A percentile compares a stretch with the other conserved stretches of the same genome.
Evolutionary conservation across 2,888 invertebrate genomes (phyloP).

Genomic region (Mesopsocus fuscifrons): DNA sequence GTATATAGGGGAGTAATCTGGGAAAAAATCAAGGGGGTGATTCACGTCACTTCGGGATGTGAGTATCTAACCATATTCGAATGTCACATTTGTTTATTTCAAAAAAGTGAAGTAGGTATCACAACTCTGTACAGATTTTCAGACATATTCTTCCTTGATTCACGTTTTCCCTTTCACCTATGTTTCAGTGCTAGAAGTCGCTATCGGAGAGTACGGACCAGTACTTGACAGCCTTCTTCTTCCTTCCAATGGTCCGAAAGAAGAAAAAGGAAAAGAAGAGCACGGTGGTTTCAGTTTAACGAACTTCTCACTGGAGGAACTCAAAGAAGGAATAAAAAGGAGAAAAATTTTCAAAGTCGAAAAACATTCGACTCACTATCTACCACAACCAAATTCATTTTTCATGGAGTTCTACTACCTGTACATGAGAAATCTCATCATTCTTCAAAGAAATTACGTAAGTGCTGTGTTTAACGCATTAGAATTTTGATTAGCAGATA

Average conservation of each 20-base stretch:
- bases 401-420: conserved; percentile 3
- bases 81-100: no score
- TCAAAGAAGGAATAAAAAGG: conserved; percentile 1
- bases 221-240: conserved; percentile 19
- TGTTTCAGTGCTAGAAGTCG: conserved; percentile 55
- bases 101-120: no score
- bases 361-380: not conserved
- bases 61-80: no score
- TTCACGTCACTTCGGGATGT: no score
- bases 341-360: not conserved
- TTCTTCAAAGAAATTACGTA: conserved; percentile 1
- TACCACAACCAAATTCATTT: not conserved
- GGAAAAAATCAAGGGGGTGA: no score
- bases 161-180: no score
- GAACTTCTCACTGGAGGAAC: not conserved
- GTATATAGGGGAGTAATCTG: no score
- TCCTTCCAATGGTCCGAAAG: not conserved
- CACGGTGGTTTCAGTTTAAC: not conserved
- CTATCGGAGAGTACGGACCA: conserved; percentile 56
- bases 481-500: no score
- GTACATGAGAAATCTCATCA: conserved; percentile 5
- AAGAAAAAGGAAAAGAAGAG: not conserved
- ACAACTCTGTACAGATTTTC: no score
- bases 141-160: no score
- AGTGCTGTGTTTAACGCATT: not conserved